Base-by-base conservation (phyloP, 2,888 invertebrate genomes). In the Drosophila mercatorum region DNA sequence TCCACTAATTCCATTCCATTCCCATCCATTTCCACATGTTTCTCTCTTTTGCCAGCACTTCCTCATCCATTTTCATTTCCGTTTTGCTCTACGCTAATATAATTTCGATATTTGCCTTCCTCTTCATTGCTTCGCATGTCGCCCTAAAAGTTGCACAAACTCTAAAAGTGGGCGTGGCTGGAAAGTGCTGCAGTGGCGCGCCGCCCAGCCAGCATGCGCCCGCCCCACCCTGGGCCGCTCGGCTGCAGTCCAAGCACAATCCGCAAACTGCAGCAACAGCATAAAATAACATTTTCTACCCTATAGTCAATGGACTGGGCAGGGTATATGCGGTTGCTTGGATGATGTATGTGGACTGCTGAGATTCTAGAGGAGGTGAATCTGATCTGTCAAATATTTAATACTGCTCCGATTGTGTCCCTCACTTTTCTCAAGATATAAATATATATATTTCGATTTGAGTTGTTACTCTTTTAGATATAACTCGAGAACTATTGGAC, bases 191-290 rank as follows among this genome's bases (percentile, higher is more conserved):
- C 84, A 84, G 78, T 72, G 66, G 41, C 64, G 51, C 53, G 59
- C 53, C 61, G 38, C 47, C 43, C 66, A 67, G 31, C 58, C 57
- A n/a, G 14, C 36, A 14, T 5, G 8, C 28, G 7, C 4, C 26
- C 14, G 10, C 44, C 2, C 12, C 43, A 1, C 38, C 36, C 10
- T 5, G 2, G 47, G 10, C 12, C 2, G 12, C 53, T n/a, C 47
- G 55, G 49, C 28, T 44, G 43, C 43, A 51, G 51, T 49, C 52
- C 43, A 75, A 82, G 75, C 78, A 80, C 80, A 79, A 51, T 68
- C 67, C 69, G 70, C 64, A 88, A 88, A 83, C 83, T 83, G 83
- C 84, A 89, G 73, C 83, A 88, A 72, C 78, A 80, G 74, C 75
- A 78, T 67, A 64, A 72, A 65, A 72, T 62, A 62, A 62, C 72